Conservation (phyloP, 2,888 invertebrate species). For the Axea sp. region DNA sequence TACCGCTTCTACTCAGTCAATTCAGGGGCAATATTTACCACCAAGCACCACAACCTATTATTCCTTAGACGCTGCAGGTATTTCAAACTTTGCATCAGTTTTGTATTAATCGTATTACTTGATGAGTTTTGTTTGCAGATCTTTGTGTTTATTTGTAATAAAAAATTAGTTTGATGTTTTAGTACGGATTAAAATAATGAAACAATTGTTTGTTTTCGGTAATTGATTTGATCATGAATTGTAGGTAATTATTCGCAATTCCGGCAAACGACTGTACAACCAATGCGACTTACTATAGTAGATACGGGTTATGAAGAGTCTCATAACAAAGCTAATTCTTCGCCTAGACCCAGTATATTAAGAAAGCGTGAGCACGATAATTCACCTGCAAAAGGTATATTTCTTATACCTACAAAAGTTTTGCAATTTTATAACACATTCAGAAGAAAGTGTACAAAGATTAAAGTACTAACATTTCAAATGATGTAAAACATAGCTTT, state of each 20-base stretch:
- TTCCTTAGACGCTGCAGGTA: constrained; percentile 74
- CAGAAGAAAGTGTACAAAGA: too few species aligned
- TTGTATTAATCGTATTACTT: too few species aligned
- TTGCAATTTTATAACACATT: too few species aligned
- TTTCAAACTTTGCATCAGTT: constrained; percentile 1
- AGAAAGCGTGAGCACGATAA: constrained; percentile 91
- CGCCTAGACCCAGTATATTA: constrained; percentile 91
- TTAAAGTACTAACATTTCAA: too few species aligned
- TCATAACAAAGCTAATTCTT: constrained; percentile 80
- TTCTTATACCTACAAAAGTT: neutral
- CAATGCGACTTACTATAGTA: constrained; percentile 75
- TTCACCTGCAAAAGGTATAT: constrained; percentile 75
- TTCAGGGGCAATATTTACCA: constrained; percentile 72
- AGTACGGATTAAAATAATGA: too few species aligned
- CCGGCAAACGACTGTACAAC: constrained; percentile 73
- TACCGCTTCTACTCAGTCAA: constrained; percentile 68
- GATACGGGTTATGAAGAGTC: constrained; percentile 76
- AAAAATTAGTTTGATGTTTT: too few species aligned
- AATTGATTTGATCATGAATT: constrained; percentile 17
- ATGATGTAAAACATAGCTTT: too few species aligned
- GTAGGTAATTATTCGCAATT: constrained; percentile 75
- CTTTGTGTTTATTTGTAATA: too few species aligned
- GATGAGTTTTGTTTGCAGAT: too few species aligned
- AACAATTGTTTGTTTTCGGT: too few species aligned
- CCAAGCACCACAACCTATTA: constrained; percentile 75